Evolutionary conservation across 2,888 invertebrate genomes (phyloP).

Genomic region (Athripsodes cinereus): DNA sequence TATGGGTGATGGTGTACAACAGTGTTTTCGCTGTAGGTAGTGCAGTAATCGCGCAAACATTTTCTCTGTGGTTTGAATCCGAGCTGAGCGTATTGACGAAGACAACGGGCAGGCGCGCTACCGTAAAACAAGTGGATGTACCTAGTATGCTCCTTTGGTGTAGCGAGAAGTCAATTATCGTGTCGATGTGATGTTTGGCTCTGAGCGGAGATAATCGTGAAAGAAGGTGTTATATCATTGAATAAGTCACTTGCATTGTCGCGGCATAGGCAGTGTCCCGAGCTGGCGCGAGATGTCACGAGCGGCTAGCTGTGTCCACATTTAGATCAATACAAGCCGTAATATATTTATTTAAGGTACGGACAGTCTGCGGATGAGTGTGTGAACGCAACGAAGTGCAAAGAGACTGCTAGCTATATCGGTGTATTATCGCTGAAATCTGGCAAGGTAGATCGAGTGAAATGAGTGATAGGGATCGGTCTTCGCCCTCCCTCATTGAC

Average conservation of each 20-base stretch:
- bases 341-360: conserved; percentile 44
- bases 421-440: conserved; percentile 22
- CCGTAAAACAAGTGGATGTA: neutral
- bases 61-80: neutral
- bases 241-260: neutral
- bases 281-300: conserved; percentile 23
- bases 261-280: conserved; percentile 8
- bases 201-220: neutral
- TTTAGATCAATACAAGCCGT: conserved; percentile 24
- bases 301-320: conserved; percentile 22
- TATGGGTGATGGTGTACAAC: too few relatives aligned
- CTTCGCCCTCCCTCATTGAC: conserved; percentile 83
- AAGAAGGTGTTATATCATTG: conserved; percentile 5
- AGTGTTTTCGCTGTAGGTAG: neutral
- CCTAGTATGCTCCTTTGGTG: neutral
- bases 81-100: conserved; percentile 2
- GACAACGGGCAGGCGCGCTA: conserved; percentile 5
- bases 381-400: conserved; percentile 34
- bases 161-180: neutral
- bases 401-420: conserved; percentile 20
- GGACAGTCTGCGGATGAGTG: conserved; percentile 46
- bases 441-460: conserved; percentile 21
- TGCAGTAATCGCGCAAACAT: neutral
- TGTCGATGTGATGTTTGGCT: conserved; percentile 1
- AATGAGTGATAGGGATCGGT: conserved; percentile 88